Conservation (phyloP, 2,888 invertebrate species). For the Epiblema foenella region DNA sequence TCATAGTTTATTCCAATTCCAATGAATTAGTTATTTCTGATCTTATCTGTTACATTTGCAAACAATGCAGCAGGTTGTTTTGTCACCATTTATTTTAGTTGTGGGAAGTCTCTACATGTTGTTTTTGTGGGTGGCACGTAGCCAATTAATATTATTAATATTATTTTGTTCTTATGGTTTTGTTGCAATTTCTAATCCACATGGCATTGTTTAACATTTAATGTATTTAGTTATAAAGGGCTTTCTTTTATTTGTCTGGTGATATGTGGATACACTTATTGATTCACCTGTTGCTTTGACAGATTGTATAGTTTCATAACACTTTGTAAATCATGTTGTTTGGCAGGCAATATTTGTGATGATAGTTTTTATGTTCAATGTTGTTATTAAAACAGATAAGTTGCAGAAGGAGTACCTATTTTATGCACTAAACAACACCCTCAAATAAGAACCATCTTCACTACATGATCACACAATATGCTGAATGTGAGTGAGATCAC, state of each 20-base stretch:
- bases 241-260: slow-evolving; percentile 1
- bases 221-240: not conserved
- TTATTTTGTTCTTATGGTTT: slow-evolving; percentile 54
- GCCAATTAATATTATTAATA: slow-evolving; percentile 1
- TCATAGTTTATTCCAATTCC: slow-evolving; percentile 19
- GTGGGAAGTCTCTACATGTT: slow-evolving; percentile 49
- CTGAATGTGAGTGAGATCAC: not conserved
- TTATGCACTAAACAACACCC: not conserved
- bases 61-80: slow-evolving; percentile 55
- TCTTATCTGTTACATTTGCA: slow-evolving; percentile 33
- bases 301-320: slow-evolving; percentile 14
- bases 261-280: slow-evolving; percentile 49
- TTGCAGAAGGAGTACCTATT: not conserved
- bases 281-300: slow-evolving; percentile 52
- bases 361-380: not conserved
- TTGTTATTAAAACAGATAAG: not conserved
- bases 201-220: not conserved
- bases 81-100: slow-evolving; percentile 31
- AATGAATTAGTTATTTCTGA: slow-evolving; percentile 1
- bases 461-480: not conserved
- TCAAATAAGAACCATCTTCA: not conserved
- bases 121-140: slow-evolving; percentile 15
- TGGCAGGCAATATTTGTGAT: slow-evolving; percentile 36
- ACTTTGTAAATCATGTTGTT: slow-evolving; percentile 19
- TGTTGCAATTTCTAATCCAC: slow-evolving; percentile 72